A percentile compares a stretch with the other conserved stretches of the same genome.
These are phyloP conservation scores for Sebastes diaconus DNA, from an alignment of 2,797 vertebrate species.

Conservation along the genomic window DNA sequence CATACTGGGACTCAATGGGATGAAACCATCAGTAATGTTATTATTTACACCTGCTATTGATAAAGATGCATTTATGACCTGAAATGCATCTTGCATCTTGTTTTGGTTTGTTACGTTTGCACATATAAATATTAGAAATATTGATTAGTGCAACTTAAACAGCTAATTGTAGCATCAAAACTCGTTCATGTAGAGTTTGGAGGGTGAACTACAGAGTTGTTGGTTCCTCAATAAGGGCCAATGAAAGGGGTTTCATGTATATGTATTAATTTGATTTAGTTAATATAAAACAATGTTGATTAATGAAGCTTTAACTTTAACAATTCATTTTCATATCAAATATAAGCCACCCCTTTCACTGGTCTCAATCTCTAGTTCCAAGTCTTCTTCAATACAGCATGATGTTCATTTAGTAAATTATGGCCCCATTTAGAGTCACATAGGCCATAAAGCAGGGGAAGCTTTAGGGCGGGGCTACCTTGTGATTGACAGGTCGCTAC, in stretches of 20 bases:
- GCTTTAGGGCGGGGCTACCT: too few relatives aligned
- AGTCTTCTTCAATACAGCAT: too few relatives aligned
- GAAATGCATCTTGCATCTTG: not conserved
- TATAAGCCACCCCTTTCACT: too few relatives aligned
- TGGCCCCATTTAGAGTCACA: too few relatives aligned
- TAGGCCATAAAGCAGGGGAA: too few relatives aligned
- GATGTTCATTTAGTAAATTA: too few relatives aligned
- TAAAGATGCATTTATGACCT: not conserved
- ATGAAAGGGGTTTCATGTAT: not conserved
- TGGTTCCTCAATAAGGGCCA: not conserved
- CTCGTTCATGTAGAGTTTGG: not conserved
- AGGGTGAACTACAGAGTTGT: not conserved
- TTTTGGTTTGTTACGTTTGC: not conserved
- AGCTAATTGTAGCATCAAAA: not conserved
- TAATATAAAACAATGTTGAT: not conserved
- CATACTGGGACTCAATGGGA: too few relatives aligned
- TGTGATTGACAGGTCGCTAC: too few relatives aligned
- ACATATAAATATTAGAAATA: not conserved
- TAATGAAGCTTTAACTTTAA: too few relatives aligned
- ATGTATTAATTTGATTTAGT: not conserved
- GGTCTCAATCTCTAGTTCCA: too few relatives aligned
- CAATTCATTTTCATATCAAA: too few relatives aligned
- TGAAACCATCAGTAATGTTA: not conserved
- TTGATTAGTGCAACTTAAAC: not conserved
- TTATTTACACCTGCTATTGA: not conserved